Percentiles rank a stretch among this genome's conserved stretches.
Evolutionary conservation across 2,888 invertebrate genomes (phyloP).

Genomic region (Trilocha varians): DNA sequence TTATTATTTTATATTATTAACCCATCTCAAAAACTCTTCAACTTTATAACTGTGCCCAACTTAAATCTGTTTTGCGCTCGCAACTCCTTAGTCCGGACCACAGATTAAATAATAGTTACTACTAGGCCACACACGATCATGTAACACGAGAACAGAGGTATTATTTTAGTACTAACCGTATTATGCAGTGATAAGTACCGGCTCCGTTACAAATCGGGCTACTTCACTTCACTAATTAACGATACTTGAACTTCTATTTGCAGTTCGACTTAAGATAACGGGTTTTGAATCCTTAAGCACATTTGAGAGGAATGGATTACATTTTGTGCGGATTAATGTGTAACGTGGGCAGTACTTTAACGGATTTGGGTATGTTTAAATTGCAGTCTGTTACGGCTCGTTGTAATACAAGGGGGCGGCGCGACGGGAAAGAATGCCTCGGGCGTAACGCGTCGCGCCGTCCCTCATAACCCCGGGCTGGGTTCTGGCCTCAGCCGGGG

Average conservation of each 20-base stretch:
- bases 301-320: no score
- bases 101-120: not conserved
- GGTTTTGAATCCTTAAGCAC: not conserved
- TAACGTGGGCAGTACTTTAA: no score
- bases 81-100: not conserved
- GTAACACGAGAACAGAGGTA: conserved; percentile 3
- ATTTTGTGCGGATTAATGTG: no score
- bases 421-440: no score
- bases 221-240: not conserved
- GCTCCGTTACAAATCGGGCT: not conserved
- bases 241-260: not conserved
- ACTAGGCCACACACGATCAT: conserved; percentile 6
- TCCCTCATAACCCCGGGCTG: no score
- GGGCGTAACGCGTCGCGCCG: no score
- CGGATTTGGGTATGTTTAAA: no score
- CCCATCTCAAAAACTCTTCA: not conserved
- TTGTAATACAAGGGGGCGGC: no score
- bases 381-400: no score
- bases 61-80: not conserved
- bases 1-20: no score
- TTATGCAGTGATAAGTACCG: not conserved
- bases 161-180: conserved; percentile 1
- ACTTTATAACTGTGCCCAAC: not conserved
- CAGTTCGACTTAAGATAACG: not conserved
- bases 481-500: no score